Base-by-base conservation (phyloP, 2,888 invertebrate species). In the Ectemnius lituratus region DNA sequence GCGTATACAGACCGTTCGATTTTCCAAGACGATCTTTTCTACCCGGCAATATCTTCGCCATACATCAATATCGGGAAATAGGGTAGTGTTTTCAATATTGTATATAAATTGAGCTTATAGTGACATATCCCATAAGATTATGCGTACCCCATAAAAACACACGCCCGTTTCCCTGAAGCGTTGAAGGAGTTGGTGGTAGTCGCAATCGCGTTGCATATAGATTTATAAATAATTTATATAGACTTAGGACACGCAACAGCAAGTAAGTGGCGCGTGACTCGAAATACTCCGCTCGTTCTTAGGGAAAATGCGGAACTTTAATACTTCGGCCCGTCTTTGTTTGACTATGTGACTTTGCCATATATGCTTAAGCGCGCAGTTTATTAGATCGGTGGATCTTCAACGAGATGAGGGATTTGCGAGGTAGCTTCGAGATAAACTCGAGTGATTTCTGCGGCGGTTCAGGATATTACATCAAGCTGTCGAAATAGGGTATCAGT, bases 181-280 rank as follows among this genome's bases (percentile, higher is more conserved):
- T 16, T 1, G 14, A 52, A 14, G 52, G 16, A 52, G 14, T 16
- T 4, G 3, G 1, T 52, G 52, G 11, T 37, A 52, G n/a, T 52
- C 4, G 16, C 52, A 16, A 6, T 16, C n/a, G 6, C 5, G 52
- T 14, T 52, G 52, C 52, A 52, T 52, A 16, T 6, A 52, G 52
- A 52, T 52, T 52, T 52, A 52, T 52, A 52, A 52, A 52, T 52
- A 52, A 52, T 52, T 52, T 52, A 52, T 52, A 16, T 52, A 14
- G 52, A 52, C 52, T 52, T 37, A 37, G 37, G 37, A 37, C 16
- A 52, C 52, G 52, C 16, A 16, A 52, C 52, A 5, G 1, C 0
- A 16, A 52, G 52, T 14, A 16, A 52, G 52, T 16, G 5, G 52
- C 52, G 52, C 52, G 52, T 52, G 52, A 52, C 52, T 14, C 11